These are phyloP conservation scores for Drosophila affinis DNA, from an alignment of 2,888 invertebrate genomes.

Conservation along the genomic window DNA sequence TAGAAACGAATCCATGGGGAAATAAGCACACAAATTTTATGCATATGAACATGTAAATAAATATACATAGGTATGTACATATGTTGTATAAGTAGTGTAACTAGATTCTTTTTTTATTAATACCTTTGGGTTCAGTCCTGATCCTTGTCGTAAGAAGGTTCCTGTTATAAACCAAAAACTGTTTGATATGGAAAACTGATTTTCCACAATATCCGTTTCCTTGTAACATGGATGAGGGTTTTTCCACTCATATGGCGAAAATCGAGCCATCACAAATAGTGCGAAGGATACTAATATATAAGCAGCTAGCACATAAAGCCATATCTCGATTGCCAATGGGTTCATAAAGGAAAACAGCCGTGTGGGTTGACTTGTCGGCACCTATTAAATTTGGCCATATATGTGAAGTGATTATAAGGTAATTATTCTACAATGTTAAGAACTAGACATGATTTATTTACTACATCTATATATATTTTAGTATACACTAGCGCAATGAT, in stretches of 20 bases:
- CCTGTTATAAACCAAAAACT: slow-evolving; percentile 96
- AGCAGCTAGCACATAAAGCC: slow-evolving; percentile 97
- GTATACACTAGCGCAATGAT: neutral
- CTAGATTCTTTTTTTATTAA: slow-evolving; percentile 25
- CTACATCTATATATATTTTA: neutral
- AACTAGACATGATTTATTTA: neutral
- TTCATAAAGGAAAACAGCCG: slow-evolving; percentile 97
- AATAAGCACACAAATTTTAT: neutral
- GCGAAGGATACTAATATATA: slow-evolving; percentile 97
- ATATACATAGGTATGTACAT: no score
- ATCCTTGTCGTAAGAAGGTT: slow-evolving; percentile 93
- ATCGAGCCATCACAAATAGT: slow-evolving; percentile 97
- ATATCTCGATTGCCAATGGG: slow-evolving; percentile 97
- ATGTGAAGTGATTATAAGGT: slow-evolving; percentile 14
- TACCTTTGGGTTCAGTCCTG: slow-evolving; percentile 93
- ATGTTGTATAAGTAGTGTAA: neutral
- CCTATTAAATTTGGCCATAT: slow-evolving; percentile 85
- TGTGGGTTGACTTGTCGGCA: slow-evolving; percentile 94
- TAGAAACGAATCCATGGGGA: neutral
- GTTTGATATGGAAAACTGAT: slow-evolving; percentile 98
- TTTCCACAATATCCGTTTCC: slow-evolving; percentile 93
- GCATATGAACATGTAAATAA: neutral
- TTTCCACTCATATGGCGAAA: slow-evolving; percentile 98
- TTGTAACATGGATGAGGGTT: slow-evolving; percentile 91
- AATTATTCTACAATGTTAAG: slow-evolving; percentile 13